phyloP scores from a whole-genome alignment of 1,140 invertebrate genomes.

The Muscidifurax raptorellus region DNA sequence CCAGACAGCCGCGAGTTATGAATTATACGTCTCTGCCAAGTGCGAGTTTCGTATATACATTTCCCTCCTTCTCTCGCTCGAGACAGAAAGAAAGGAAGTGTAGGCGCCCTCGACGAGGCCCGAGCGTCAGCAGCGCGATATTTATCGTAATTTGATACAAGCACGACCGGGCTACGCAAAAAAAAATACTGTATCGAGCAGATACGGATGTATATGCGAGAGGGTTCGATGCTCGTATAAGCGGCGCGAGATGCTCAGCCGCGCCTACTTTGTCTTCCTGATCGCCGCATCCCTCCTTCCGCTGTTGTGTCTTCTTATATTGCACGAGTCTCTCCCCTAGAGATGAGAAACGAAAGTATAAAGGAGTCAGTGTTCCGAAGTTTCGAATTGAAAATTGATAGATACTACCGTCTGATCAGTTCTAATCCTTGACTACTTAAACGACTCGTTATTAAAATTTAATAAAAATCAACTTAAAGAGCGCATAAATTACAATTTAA shows the following conservation, averaged over 20 bases:
- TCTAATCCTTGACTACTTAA: too few relatives aligned
- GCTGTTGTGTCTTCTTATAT: neutral
- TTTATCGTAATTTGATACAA: conserved; percentile 74
- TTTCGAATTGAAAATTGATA: too few relatives aligned
- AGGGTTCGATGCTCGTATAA: conserved; percentile 59
- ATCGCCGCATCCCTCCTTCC: conserved; percentile 23
- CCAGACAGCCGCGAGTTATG: conserved; percentile 42
- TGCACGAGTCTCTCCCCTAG: neutral
- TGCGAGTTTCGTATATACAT: conserved; percentile 1
- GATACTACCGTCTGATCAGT: too few relatives aligned
- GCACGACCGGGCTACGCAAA: conserved; percentile 61
- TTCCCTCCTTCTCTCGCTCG: neutral
- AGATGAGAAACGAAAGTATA: neutral
- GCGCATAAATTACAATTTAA: neutral
- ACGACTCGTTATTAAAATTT: too few relatives aligned
- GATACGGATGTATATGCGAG: conserved; percentile 45
- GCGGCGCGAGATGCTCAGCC: conserved; percentile 66
- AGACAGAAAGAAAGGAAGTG: neutral
- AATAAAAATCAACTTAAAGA: too few relatives aligned
- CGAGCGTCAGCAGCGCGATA: conserved; percentile 65
- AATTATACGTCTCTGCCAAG: conserved; percentile 13
- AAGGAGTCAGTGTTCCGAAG: too few relatives aligned
- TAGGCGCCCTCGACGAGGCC: conserved; percentile 51
- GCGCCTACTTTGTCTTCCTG: conserved; percentile 54
- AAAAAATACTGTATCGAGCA: conserved; percentile 64